Base-by-base conservation (phyloP, 2,888 invertebrate species). In the Ophraella communa region DNA sequence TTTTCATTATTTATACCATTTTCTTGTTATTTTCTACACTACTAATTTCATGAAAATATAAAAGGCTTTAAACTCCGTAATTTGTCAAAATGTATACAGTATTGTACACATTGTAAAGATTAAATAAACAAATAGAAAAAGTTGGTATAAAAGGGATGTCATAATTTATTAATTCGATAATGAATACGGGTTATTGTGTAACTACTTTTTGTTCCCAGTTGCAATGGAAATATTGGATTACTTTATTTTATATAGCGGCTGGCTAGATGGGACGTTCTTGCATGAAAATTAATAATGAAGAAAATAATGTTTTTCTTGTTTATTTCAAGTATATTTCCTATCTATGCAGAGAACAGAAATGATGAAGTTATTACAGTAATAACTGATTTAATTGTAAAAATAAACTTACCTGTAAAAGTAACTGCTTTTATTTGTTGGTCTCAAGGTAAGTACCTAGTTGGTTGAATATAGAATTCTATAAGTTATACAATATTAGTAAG, bases 391-490 rank as follows among this genome's bases (percentile, higher is more conserved):
- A 49, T 76, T 7, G 20, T 61, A 10, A 51, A 52, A 21, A 70
- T 74, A 58, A 64, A 68, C 42, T 23, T 20, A 51, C 73, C 76
- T 7, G 60, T 62, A 3, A 72, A 68, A 66, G 56, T 76, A 39
- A 67, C 65, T 11, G 65, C 71, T 4, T 71, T 66, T 58, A 35
- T 75, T 33, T 77, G 77, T 60, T 77, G 77, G 76, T 55, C 68
- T 4, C 71, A 64, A 70, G 69, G 76, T 76, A 65, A 71, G 62
- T n/a, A n/a, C n/a, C n/a, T n/a, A n/a, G n/a, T n/a, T n/a, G n/a
- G n/a, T n/a, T n/a, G n/a, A n/a, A n/a, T n/a, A n/a, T n/a, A n/a
- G n/a, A n/a, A n/a, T n/a, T n/a, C n/a, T n/a, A n/a, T n/a, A n/a
- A n/a, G n/a, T n/a, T n/a, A n/a, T n/a, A n/a, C n/a, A n/a, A n/a